phyloP scores from a whole-genome alignment of 2,113 vertebrate species.

The Drymodes brunneopygia region DNA sequence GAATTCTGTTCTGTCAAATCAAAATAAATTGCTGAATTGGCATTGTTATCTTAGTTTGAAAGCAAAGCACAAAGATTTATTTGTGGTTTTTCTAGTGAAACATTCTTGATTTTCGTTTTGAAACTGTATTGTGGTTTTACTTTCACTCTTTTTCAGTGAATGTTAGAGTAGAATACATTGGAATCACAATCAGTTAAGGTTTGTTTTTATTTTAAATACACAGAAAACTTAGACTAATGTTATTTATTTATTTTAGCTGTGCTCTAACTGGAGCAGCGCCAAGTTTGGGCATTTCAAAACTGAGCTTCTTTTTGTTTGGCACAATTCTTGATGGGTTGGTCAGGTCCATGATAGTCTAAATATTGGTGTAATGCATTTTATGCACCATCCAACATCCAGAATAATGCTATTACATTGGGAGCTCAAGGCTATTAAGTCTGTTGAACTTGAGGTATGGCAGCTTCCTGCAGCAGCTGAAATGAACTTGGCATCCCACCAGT shows the following conservation, averaged over 20 bases:
- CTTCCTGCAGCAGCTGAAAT: conserved; percentile 30
- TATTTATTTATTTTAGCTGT: background rate
- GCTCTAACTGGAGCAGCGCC: background rate
- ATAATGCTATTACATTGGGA: background rate
- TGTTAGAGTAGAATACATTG: background rate
- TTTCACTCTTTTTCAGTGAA: background rate
- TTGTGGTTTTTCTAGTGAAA: background rate
- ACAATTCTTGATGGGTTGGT: background rate
- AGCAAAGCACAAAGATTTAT: background rate
- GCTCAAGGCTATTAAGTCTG: background rate
- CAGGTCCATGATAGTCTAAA: conserved; percentile 1
- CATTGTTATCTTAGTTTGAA: background rate
- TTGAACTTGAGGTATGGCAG: background rate
- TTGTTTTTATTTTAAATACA: background rate
- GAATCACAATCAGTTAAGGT: background rate
- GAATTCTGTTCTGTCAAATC: background rate
- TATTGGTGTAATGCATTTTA: conserved; percentile 19
- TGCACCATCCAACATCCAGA: background rate
- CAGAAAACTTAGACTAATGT: background rate
- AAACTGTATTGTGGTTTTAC: background rate
- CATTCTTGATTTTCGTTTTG: background rate
- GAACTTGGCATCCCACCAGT: conserved; percentile 22
- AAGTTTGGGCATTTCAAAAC: background rate
- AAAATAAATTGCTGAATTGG: background rate
- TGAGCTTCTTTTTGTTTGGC: background rate